Evolutionary conservation across 2,888 invertebrate genomes (phyloP), one percentile per base, ranked within the genome.

Genomic region (Thymelicus acteon): DNA sequence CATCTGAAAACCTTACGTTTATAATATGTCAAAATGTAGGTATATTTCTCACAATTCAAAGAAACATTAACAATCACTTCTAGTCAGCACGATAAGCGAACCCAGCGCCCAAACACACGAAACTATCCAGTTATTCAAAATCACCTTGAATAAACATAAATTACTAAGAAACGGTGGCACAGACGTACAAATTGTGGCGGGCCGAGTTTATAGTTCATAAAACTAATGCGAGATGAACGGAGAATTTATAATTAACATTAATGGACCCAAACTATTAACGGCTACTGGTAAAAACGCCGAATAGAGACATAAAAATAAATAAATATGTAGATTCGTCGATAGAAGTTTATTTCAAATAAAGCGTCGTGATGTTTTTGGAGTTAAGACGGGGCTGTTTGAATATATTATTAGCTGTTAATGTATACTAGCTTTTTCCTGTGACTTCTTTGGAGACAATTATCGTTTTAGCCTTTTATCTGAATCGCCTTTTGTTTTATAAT

Each of bases 251-350:
- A 92, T 92, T 91, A 90, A 88, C 91, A 86, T 89, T 91, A 92
- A 92, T 91, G 92, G 89, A 82, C 86, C 85, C 83, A 85, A 89
- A 92, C 92, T 93, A 92, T 92, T 92, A 92, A 91, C 87, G 78
- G 93, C 92, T 93, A 93, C 93, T 91, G 92, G 91, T 91, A 71
- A 92, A 89, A 85, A 87, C 86, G 85, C 82, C 85, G 89, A 87
- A 93, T 93, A 88, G 87, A 93, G 92, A 92, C 92, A 91, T 93
- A 87, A 92, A 91, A 92, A 91, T 92, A 91, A 91, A 91, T 91
- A 92, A 87, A 90, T 90, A 89, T 78, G 91, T 91, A 89, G 91
- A 93, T 91, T 85, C 73, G 77, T 76, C 77, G 91, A 91, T 92
- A 88, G 88, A 82, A 73, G 81, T 86, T 90, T 88, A 90, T 88